A percentile compares a stretch with the other conserved stretches of the same genome.
Evolutionary conservation across 2,797 vertebrate genomes (phyloP).

Genomic region (Danio tinwini): DNA sequence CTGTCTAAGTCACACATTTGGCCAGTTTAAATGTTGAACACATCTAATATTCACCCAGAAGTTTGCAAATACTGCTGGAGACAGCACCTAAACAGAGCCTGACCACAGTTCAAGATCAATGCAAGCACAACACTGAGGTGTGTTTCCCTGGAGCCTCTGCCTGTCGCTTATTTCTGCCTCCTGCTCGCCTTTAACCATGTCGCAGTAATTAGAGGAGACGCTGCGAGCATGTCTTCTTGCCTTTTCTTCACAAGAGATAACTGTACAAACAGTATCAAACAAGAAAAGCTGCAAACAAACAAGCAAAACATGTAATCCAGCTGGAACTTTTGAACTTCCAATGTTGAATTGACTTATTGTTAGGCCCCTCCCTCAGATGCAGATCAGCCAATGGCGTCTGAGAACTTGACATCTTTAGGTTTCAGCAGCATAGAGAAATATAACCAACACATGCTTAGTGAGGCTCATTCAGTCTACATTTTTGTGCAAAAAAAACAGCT

Average conservation of each 20-base stretch:
- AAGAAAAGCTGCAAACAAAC: neutral
- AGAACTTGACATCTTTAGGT: too few relatives aligned
- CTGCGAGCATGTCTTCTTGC: slow-evolving; percentile 2
- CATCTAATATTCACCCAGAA: slow-evolving; percentile 3
- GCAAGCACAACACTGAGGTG: slow-evolving; percentile 12
- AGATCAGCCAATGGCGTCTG: too few relatives aligned
- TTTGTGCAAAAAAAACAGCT: too few relatives aligned
- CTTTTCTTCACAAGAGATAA: neutral
- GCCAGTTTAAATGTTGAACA: slow-evolving; percentile 17
- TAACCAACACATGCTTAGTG: too few relatives aligned
- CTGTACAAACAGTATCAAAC: neutral
- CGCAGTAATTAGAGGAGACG: slow-evolving; percentile 4
- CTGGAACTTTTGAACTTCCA: neutral
- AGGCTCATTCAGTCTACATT: too few relatives aligned
- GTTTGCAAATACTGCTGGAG: slow-evolving; percentile 34
- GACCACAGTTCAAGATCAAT: slow-evolving; percentile 44
- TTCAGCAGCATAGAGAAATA: too few relatives aligned
- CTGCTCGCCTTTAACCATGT: slow-evolving; percentile 21
- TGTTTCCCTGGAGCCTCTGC: slow-evolving; percentile 38
- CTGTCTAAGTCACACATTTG: slow-evolving; percentile 25
- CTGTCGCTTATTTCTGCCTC: slow-evolving; percentile 17
- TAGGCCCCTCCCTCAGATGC: too few relatives aligned
- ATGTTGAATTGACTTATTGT: neutral
- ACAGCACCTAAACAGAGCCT: slow-evolving; percentile 31
- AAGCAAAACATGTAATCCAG: neutral